Base-by-base conservation (phyloP, 2,113 vertebrate genomes). In the Hypocryptadius cinnamomeus region DNA sequence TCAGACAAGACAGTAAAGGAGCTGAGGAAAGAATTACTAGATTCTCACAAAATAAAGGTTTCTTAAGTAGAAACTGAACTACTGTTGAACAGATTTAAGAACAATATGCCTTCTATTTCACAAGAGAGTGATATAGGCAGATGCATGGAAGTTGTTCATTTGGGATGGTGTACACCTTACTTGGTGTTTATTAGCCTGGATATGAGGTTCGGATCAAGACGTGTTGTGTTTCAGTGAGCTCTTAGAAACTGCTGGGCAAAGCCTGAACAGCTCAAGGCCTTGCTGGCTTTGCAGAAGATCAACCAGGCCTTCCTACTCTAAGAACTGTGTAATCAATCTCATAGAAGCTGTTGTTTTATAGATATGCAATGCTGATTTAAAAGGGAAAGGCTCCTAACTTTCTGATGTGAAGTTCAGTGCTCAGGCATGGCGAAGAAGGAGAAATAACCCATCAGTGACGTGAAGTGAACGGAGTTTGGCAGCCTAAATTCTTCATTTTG, bases 371-470 rank as follows among this genome's bases (percentile, higher is more conserved):
- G 12, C 24, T 88, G 63, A 16, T 71, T 40, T 35, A 30, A 68
- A 83, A 73, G 3, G 15, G 17, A 16, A 77, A 79, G 35, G n/a
- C 24, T 79, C 14, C 44, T 56, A 9, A 40, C 6, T 63, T 71
- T 61, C 39, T 80, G 19, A n/a, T 0, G 1, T 47, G 33, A 61
- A 70, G 45, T 72, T 92, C 54, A 50, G 20, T 60, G 54, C 37
- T 15, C 39, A 40, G 57, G 13, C 23, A 2, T 10, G 30, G 33
- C 54, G 37, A 60, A 40, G 37, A 42, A 87, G 30, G 44, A 31
- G 25, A 21, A 45, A 15, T 15, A 39, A 13, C 11, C 18, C 0
- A 0, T 53, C n/a, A 53, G 1, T 59, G 44, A 30, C 0, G 0
- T 28, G 28, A 21, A 48, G 19, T 35, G n/a, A 56, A 24, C 1